Evolutionary conservation across 2,797 vertebrate genomes (phyloP).

Genomic region (Discoglossus pictus): DNA sequence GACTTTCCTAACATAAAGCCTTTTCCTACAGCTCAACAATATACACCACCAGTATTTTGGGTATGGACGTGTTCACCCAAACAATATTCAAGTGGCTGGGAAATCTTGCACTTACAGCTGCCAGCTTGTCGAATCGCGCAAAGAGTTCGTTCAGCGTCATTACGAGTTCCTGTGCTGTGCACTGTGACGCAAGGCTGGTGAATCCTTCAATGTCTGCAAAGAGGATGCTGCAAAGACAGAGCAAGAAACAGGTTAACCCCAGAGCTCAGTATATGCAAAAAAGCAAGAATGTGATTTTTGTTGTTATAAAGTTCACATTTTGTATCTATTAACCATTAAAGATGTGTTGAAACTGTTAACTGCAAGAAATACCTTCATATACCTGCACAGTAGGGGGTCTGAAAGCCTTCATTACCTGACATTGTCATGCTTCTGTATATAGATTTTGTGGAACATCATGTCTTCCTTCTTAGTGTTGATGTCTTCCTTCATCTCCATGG

Average conservation of each 20-base stretch:
- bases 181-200: slow-evolving; percentile 94
- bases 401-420: slow-evolving; percentile 77
- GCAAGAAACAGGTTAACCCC: no score
- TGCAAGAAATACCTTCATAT: no score
- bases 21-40: no score
- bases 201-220: slow-evolving; percentile 97
- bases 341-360: no score
- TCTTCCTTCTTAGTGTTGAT: slow-evolving; percentile 98
- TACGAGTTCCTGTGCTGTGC: slow-evolving; percentile 94
- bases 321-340: no score
- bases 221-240: slow-evolving; percentile 77
- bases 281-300: no score
- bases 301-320: no score
- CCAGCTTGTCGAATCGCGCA: slow-evolving; percentile 94
- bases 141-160: slow-evolving; percentile 98
- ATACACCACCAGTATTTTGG: no score
- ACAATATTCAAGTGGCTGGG: not conserved
- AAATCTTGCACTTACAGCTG: slow-evolving; percentile 76
- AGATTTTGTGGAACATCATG: slow-evolving; percentile 99
- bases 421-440: slow-evolving; percentile 97
- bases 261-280: no score
- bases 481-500: slow-evolving; percentile 99
- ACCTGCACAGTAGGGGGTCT: no score
- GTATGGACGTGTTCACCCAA: no score
- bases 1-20: no score